These are phyloP conservation scores for Crioceris asparagi DNA, from an alignment of 2,888 invertebrate genomes.

Conservation along the genomic window DNA sequence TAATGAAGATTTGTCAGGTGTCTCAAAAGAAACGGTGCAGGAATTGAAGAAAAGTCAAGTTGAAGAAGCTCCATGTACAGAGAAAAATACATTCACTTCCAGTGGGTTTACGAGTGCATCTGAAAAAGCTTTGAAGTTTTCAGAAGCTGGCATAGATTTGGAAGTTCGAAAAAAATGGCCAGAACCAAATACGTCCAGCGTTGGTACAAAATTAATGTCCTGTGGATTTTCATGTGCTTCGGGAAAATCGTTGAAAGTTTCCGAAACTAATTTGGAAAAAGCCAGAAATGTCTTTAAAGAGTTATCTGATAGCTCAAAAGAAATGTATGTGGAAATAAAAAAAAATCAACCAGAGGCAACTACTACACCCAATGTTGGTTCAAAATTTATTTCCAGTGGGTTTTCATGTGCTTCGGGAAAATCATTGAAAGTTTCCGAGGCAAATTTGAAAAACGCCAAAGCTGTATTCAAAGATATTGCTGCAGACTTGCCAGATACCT, in stretches of 20 bases:
- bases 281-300: conserved; percentile 5
- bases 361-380: not conserved
- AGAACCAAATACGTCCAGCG: no score
- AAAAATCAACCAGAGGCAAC: not conserved
- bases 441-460: conserved; percentile 28
- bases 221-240: conserved; percentile 32
- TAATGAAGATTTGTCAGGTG: not conserved
- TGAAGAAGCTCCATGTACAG: not conserved
- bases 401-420: conserved; percentile 33
- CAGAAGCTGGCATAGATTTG: not conserved
- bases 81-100: not conserved
- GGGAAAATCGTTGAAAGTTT: conserved; percentile 30
- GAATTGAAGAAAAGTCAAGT: no score
- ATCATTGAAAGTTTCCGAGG: conserved; percentile 35
- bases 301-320: not conserved
- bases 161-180: no score
- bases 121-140: not conserved
- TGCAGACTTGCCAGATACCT: not conserved
- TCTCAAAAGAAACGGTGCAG: no score
- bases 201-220: no score
- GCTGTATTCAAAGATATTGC: conserved; percentile 5
- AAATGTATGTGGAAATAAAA: not conserved
- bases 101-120: not conserved
- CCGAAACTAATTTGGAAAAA: conserved; percentile 4
- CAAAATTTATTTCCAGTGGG: conserved; percentile 30